Evolutionary conservation across 2,113 vertebrate species (phyloP), one percentile per base, ranked within the genome.

Genomic region (Merops nubicus): DNA sequence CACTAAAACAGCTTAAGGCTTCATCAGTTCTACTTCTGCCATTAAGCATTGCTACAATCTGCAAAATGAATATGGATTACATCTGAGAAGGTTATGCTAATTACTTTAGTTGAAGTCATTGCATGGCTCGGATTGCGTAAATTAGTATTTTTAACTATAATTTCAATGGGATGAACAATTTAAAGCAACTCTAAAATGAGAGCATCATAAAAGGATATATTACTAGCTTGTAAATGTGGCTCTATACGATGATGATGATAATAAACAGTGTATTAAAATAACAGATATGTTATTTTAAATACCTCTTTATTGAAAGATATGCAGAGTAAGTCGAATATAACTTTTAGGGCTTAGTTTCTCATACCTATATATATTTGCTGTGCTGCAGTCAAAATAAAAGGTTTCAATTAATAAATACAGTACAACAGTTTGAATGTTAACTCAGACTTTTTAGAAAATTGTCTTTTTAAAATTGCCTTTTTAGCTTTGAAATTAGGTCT

Each of bases 121-220:
- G 85, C 28, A 0, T 47, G 57, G 76, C 62, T 95, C 9, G 22
- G 36, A 65, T 62, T 73, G 74, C 3, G 6, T 82, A 92, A 92
- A 96, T 96, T 94, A 93, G 65, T 93, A 93, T 95, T 96, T 97
- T 96, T 81, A 94, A 89, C 64, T 96, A 53, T 59, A 31, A 48
- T 91, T 92, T 89, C 92, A 89, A 90, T 75, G 60, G 45, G 47
- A 83, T 16, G 38, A 92, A 92, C 85, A 90, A 88, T 81, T 81
- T 82, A 78, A 87, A 84, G 40, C 20, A 31, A 14, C 17, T 57
- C n/a, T 81, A 72, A 86, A 89, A 82, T 75, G 62, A 67, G 67
- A 84, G 34, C 60, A 53, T 75, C 26, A 5, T 42, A 68, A 67
- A 67, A 90, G n/a, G n/a, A 81, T 26, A 20, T 51, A 31, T 8